Evolutionary conservation across 2,888 invertebrate genomes (phyloP).

Genomic region (Latrodectus hesperus): DNA sequence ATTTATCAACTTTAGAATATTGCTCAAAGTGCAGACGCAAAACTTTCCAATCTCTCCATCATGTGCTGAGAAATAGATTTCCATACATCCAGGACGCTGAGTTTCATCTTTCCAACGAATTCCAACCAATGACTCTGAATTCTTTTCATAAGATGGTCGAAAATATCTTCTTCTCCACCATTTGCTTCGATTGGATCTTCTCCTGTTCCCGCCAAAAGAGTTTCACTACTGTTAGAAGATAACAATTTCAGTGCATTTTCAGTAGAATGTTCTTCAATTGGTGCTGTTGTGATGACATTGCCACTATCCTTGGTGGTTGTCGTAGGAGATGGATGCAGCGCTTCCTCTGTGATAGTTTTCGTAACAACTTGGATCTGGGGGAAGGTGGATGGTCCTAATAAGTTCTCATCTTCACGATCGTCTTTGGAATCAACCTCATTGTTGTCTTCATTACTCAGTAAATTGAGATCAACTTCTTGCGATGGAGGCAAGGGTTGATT

Average conservation of each 20-base stretch:
- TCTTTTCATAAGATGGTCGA: constrained; percentile 48
- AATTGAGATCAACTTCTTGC: not conserved
- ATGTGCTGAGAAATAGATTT: constrained; percentile 63
- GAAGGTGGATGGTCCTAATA: not conserved
- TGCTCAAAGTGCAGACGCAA: constrained; percentile 37
- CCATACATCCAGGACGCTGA: constrained; percentile 66
- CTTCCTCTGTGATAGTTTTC: constrained; percentile 37
- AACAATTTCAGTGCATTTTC: not conserved
- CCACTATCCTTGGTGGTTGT: not conserved
- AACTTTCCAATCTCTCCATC: constrained; percentile 60
- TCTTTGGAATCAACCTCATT: constrained; percentile 38
- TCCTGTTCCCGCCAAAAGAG: constrained; percentile 21
- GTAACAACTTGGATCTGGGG: constrained; percentile 52
- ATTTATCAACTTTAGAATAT: too few species aligned
- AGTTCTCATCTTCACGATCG: not conserved
- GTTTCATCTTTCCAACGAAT: constrained; percentile 63
- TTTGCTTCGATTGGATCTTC: constrained; percentile 7
- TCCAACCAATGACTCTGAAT: constrained; percentile 62
- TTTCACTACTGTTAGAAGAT: constrained; percentile 25
- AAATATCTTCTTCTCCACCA: constrained; percentile 36
- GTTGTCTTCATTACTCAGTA: constrained; percentile 6
- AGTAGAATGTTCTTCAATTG: not conserved
- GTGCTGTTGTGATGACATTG: not conserved
- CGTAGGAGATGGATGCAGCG: not conserved
- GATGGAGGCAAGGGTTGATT: not conserved